phyloP scores from a whole-genome alignment of 2,113 vertebrate genomes.

The Mola mola region DNA sequence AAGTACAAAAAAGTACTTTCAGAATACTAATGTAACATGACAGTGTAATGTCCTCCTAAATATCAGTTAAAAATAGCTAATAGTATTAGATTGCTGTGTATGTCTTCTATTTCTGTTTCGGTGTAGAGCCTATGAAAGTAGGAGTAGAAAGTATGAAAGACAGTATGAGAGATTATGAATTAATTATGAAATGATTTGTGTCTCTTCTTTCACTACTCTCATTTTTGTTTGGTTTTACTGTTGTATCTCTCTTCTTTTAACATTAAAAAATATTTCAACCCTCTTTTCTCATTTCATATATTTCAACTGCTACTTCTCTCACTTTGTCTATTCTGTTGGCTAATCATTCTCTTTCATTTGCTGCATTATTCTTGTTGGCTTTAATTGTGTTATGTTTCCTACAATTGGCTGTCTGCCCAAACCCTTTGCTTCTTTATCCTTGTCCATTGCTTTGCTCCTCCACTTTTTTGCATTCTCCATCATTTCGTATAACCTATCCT shows the following conservation, averaged over 20 bases:
- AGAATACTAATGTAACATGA: not conserved
- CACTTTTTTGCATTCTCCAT: not conserved
- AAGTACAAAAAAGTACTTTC: no score
- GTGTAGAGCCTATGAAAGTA: no score
- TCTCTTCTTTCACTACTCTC: slow-evolving; percentile 31
- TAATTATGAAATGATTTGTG: slow-evolving; percentile 51
- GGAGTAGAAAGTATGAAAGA: slow-evolving; percentile 45
- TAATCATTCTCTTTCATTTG: not conserved
- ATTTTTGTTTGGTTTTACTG: slow-evolving; percentile 1
- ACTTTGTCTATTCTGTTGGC: not conserved
- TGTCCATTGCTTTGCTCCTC: slow-evolving; percentile 1
- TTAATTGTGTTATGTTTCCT: not conserved
- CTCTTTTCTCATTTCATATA: not conserved
- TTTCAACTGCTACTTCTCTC: not conserved
- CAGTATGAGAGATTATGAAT: slow-evolving; percentile 36
- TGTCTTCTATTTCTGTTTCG: slow-evolving; percentile 3
- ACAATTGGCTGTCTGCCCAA: slow-evolving; percentile 1
- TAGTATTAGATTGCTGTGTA: no score
- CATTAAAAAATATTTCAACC: not conserved
- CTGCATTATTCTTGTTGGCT: not conserved
- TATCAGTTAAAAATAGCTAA: not conserved
- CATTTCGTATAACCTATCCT: not conserved
- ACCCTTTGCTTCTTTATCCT: not conserved
- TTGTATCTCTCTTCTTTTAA: not conserved
- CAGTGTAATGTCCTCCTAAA: not conserved